Percentiles rank a stretch among this genome's conserved stretches.
Evolutionary conservation across 1,140 invertebrate genomes (phyloP).

Genomic region (Aleiodes sp.): DNA sequence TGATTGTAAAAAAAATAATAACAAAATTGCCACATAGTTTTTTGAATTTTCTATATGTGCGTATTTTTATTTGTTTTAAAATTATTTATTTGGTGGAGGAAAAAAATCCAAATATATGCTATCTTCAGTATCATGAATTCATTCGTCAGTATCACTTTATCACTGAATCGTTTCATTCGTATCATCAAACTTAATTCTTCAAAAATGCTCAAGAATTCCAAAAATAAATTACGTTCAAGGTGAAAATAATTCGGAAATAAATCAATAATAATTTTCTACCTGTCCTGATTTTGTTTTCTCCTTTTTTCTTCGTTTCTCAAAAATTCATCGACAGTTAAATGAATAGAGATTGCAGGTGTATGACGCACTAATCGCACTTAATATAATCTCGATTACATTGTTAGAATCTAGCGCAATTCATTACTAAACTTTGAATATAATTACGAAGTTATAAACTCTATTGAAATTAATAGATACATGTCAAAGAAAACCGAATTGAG

Average conservation of each 20-base stretch:
- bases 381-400: background rate
- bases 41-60: too few species aligned
- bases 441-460: background rate
- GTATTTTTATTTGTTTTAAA: too few species aligned
- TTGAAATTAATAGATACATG: background rate
- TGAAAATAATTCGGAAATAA: background rate
- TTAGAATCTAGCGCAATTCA: background rate
- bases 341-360: background rate
- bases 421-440: background rate
- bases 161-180: too few species aligned
- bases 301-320: conserved; percentile 1
- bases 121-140: too few species aligned
- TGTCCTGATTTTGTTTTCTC: conserved; percentile 23
- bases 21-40: too few species aligned
- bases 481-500: background rate
- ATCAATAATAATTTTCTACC: conserved; percentile 8
- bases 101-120: too few species aligned
- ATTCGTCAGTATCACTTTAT: too few species aligned
- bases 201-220: background rate
- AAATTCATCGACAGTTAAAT: background rate
- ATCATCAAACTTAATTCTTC: background rate
- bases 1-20: too few species aligned
- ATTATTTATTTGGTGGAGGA: too few species aligned
- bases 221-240: background rate
- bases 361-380: background rate